Percentiles rank a stretch among this genome's conserved stretches.
Evolutionary conservation across 1,140 invertebrate genomes (phyloP).

Genomic region (Carposina sasakii): DNA sequence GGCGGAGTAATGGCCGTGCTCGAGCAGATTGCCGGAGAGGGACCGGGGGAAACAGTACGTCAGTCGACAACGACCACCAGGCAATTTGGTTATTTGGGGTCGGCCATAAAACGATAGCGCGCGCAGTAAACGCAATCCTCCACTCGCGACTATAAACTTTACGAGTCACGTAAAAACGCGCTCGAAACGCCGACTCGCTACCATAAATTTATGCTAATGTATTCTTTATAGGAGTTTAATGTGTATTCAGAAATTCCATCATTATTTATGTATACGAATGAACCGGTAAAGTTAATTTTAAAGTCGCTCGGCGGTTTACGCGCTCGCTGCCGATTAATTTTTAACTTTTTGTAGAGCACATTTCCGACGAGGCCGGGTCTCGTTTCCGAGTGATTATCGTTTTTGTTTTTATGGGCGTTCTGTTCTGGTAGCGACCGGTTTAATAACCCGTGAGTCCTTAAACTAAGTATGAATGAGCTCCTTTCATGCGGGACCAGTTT

Average conservation of each 20-base stretch:
- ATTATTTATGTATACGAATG: constrained; percentile 71
- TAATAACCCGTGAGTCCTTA: constrained; percentile 23
- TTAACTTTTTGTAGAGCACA: constrained; percentile 38
- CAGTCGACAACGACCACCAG: constrained; percentile 46
- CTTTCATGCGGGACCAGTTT: constrained; percentile 15
- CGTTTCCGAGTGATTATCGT: constrained; percentile 42
- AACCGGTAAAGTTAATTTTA: constrained; percentile 70
- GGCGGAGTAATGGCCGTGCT: constrained; percentile 5
- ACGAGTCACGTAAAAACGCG: constrained; percentile 72
- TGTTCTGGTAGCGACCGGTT: constrained; percentile 27
- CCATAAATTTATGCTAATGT: constrained; percentile 73
- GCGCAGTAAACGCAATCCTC: constrained; percentile 69
- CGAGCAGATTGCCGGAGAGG: constrained; percentile 13
- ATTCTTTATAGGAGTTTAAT: constrained; percentile 73
- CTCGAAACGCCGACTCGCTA: constrained; percentile 65
- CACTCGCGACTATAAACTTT: constrained; percentile 71
- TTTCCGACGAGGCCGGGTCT: constrained; percentile 37
- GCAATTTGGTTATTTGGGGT: constrained; percentile 69
- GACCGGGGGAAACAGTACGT: constrained; percentile 25
- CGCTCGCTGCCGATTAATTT: constrained; percentile 50
- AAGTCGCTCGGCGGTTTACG: constrained; percentile 58
- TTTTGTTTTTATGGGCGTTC: constrained; percentile 31
- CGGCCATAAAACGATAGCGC: constrained; percentile 66
- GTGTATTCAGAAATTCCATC: constrained; percentile 70
- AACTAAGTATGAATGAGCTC: constrained; percentile 19